Conservation (phyloP, 2,797 vertebrate species). For the Bovichtus variegatus region DNA sequence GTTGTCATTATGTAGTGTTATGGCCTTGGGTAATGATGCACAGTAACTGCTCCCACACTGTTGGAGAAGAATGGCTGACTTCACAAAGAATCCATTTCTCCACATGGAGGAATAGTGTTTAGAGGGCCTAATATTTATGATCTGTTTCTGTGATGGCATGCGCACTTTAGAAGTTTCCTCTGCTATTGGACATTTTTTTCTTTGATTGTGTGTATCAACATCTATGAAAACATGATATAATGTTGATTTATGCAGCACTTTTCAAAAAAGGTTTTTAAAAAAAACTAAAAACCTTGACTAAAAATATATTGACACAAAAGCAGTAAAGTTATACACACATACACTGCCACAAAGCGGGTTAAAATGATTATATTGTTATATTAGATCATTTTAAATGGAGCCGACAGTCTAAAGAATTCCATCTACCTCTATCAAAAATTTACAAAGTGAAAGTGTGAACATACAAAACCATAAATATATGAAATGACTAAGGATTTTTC, state of each 20-base stretch:
- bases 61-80: constrained; percentile 63
- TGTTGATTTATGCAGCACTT: background rate
- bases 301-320: too few relatives aligned
- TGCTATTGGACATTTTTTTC: background rate
- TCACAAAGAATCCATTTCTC: constrained; percentile 60
- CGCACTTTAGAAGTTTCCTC: background rate
- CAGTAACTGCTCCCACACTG: constrained; percentile 54
- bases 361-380: too few relatives aligned
- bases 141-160: constrained; percentile 23
- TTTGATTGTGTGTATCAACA: background rate
- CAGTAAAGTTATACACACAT: too few relatives aligned
- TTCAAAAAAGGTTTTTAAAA: background rate
- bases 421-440: too few relatives aligned
- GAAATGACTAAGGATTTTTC: too few relatives aligned
- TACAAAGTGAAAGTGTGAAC: too few relatives aligned
- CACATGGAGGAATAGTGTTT: constrained; percentile 68
- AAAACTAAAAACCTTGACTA: background rate
- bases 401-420: too few relatives aligned
- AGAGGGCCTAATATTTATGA: constrained; percentile 53
- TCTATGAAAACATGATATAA: background rate
- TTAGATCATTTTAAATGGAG: too few relatives aligned
- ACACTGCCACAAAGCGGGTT: too few relatives aligned
- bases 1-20: constrained; percentile 66
- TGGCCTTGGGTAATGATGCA: constrained; percentile 69
- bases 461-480: too few relatives aligned